Evolutionary conservation across 2,888 invertebrate species (phyloP).

Genomic region (Xestia c-nigrum): DNA sequence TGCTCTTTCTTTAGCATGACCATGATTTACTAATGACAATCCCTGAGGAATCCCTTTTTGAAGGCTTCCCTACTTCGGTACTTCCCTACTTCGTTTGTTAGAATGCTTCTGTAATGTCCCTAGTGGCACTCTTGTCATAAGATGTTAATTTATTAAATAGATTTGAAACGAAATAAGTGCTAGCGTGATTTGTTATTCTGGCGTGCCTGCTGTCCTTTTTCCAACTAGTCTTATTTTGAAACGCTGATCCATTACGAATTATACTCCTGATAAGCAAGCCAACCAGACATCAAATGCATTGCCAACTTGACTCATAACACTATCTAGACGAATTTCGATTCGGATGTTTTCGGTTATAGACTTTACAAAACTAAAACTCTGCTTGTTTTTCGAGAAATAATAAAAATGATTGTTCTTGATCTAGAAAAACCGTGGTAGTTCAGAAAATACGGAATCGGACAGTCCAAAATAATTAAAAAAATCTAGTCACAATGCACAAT

Average conservation of each 20-base stretch:
- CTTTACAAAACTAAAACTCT: neutral
- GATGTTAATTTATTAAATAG: neutral
- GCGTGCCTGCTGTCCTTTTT: neutral
- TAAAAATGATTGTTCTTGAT: neutral
- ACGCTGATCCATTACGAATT: neutral
- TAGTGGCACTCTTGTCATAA: neutral
- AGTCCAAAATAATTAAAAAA: conserved; percentile 4
- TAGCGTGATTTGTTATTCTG: neutral
- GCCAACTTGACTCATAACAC: neutral
- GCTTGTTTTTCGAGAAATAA: neutral
- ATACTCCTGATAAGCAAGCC: neutral
- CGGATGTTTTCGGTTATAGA: neutral
- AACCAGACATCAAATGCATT: neutral
- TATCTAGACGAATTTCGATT: neutral
- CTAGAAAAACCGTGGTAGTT: neutral
- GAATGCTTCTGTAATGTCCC: neutral
- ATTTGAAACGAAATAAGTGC: neutral
- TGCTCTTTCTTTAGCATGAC: neutral
- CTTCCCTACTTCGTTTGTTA: neutral
- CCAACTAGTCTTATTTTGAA: neutral
- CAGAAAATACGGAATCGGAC: neutral
- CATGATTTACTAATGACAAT: neutral
- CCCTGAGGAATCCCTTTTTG: neutral
- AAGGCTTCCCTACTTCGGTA: neutral
- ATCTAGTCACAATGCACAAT: neutral